These are phyloP conservation scores for Chaenogobius annularis DNA, from an alignment of 2,113 vertebrate species.

Conservation along the genomic window DNA sequence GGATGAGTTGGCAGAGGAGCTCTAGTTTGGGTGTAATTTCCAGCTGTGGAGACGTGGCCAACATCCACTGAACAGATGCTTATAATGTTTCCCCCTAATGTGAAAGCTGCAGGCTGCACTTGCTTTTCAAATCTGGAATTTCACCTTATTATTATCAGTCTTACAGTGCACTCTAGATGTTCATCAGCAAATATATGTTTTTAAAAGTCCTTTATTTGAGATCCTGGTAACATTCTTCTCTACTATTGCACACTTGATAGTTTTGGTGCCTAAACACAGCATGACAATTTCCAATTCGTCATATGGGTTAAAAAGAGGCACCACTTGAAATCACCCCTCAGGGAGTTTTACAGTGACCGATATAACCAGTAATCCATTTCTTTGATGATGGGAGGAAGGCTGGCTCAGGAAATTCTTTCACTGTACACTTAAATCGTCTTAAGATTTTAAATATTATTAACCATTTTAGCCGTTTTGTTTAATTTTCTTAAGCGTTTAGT, in stretches of 20 bases:
- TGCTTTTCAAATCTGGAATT: not conserved
- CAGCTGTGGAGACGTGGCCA: constrained; percentile 8
- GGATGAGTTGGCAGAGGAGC: not conserved
- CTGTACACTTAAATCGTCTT: no score
- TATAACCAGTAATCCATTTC: constrained; percentile 5
- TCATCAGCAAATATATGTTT: not conserved
- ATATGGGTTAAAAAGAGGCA: not conserved
- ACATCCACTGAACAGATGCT: constrained; percentile 5
- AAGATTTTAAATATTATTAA: no score
- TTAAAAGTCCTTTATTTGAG: no score
- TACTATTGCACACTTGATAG: not conserved
- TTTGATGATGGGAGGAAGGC: not conserved
- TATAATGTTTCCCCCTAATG: not conserved
- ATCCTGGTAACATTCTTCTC: no score
- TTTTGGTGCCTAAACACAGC: not conserved
- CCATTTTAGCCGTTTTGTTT: no score
- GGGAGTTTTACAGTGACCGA: not conserved
- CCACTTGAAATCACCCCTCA: not conserved
- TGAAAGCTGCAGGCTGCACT: not conserved
- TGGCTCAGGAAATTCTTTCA: not conserved
- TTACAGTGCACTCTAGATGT: not conserved
- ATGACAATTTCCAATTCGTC: not conserved
- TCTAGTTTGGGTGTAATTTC: not conserved
- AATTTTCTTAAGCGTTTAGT: no score
- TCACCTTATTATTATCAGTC: not conserved